Conservation (phyloP, 2,888 invertebrate genomes). For the Ethmia dodecea region DNA sequence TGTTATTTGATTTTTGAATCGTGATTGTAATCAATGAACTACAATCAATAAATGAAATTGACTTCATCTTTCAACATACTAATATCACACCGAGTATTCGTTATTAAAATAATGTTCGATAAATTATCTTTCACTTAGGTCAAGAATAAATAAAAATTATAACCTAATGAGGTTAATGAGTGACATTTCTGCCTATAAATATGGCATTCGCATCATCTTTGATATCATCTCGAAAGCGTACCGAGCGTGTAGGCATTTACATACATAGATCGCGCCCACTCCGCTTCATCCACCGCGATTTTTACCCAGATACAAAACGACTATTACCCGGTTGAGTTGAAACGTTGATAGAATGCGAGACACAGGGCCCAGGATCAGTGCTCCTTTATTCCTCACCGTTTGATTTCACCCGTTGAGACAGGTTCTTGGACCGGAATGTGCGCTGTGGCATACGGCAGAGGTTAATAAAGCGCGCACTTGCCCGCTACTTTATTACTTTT, state of each 20-base stretch:
- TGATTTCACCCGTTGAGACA: slow-evolving; percentile 52
- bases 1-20: no score
- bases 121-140: no score
- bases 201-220: slow-evolving; percentile 37
- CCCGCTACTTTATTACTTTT: slow-evolving; percentile 68
- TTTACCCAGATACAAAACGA: slow-evolving; percentile 52
- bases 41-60: no score
- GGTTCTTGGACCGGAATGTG: slow-evolving; percentile 52
- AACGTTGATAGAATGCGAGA: slow-evolving; percentile 44
- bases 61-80: no score
- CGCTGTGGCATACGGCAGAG: slow-evolving; percentile 48
- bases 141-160: no score
- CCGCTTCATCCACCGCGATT: slow-evolving; percentile 43
- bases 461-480: slow-evolving; percentile 73
- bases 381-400: slow-evolving; percentile 47
- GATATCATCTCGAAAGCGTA: slow-evolving; percentile 64
- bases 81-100: no score
- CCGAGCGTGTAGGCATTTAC: slow-evolving; percentile 65
- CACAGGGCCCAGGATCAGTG: slow-evolving; percentile 35
- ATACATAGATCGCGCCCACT: slow-evolving; percentile 66
- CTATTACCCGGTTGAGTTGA: slow-evolving; percentile 60
- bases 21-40: no score
- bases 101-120: no score
- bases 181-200: slow-evolving; percentile 42
- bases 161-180: slow-evolving; percentile 17